Percentiles rank a stretch among this genome's conserved stretches.
These are phyloP conservation scores for Sarcophaga carnaria DNA, from an alignment of 2,888 invertebrate species.

Conservation along the genomic window DNA sequence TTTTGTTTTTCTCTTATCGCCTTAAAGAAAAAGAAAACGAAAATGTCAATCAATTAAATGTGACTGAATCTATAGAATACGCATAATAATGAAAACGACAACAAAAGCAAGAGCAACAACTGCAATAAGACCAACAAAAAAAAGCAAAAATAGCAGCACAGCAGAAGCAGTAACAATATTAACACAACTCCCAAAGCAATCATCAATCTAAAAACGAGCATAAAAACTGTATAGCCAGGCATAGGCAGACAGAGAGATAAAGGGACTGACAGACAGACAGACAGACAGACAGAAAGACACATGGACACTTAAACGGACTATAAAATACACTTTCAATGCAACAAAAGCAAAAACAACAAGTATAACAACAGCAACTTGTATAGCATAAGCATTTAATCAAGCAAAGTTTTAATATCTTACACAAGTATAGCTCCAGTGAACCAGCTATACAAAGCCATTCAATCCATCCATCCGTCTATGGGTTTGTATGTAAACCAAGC, in stretches of 20 bases:
- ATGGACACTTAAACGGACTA: conserved; percentile 2
- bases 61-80: conserved; percentile 63
- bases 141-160: conserved; percentile 51
- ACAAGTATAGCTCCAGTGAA: too few relatives aligned
- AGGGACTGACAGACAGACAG: conserved; percentile 6
- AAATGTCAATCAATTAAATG: conserved; percentile 69
- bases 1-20: conserved; percentile 65
- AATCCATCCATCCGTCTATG: conserved; percentile 44
- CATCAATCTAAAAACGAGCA: conserved; percentile 66
- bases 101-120: conserved; percentile 13
- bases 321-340: conserved; percentile 52
- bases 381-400: conserved; percentile 60
- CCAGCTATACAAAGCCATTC: conserved; percentile 5
- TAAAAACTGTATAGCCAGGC: conserved; percentile 8
- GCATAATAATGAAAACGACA: conserved; percentile 40
- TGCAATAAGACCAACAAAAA: conserved; percentile 9
- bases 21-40: conserved; percentile 51
- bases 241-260: not conserved
- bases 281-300: conserved; percentile 17
- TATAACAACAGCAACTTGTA: conserved; percentile 23
- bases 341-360: conserved; percentile 11
- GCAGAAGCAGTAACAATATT: conserved; percentile 55
- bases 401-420: conserved; percentile 47
- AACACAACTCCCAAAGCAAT: conserved; percentile 69
- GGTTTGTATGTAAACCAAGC: conserved; percentile 34